These are phyloP conservation scores for Chloromyia formosa DNA, from an alignment of 2,888 invertebrate species.

Conservation along the genomic window DNA sequence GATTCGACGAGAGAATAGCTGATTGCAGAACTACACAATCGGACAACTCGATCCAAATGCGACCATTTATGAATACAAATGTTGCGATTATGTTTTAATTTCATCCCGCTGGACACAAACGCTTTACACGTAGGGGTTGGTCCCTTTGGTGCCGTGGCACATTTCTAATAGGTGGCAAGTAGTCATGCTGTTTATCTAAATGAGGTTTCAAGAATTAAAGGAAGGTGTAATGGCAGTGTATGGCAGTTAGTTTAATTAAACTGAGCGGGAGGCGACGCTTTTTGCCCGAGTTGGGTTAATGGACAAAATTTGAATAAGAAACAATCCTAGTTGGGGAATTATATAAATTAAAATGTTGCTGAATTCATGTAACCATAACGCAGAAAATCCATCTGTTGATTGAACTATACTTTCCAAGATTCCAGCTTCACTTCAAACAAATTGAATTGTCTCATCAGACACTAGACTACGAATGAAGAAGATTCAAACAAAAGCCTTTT, in stretches of 20 bases:
- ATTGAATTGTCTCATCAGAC: no score
- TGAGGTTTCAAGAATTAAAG: slow-evolving; percentile 18
- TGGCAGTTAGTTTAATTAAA: slow-evolving; percentile 26
- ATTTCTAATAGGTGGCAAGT: slow-evolving; percentile 27
- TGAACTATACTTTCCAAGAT: no score
- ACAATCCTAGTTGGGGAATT: no score
- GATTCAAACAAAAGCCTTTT: no score
- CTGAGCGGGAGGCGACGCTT: neutral
- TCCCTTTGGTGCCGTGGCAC: neutral
- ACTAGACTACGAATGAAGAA: no score
- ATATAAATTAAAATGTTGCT: no score
- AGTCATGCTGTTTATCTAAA: slow-evolving; percentile 34
- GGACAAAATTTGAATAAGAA: slow-evolving; percentile 15
- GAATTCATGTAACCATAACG: no score
- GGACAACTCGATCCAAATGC: neutral
- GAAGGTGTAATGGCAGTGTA: neutral
- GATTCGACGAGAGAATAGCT: neutral
- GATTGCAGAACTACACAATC: neutral
- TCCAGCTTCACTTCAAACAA: no score
- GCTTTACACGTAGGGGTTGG: neutral
- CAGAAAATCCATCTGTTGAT: no score
- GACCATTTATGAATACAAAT: slow-evolving; percentile 37
- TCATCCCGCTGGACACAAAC: neutral
- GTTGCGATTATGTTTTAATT: slow-evolving; percentile 36
- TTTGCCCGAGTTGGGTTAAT: neutral